Conservation (phyloP, 2,888 invertebrate species). For the Epirrita christyi region DNA sequence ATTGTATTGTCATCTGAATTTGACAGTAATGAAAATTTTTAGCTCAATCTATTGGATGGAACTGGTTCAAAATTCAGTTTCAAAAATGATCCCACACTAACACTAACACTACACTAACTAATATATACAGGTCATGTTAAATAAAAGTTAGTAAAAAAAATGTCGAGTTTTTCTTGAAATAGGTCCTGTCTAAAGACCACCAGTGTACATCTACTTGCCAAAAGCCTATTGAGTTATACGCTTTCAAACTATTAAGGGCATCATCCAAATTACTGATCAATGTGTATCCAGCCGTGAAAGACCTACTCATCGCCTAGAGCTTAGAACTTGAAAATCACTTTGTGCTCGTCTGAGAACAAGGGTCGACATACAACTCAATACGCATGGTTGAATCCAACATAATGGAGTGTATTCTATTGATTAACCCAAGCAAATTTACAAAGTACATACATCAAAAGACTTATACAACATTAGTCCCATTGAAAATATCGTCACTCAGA, state of each 20-base stretch:
- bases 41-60: too few relatives aligned
- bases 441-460: background rate
- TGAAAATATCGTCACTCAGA: too few relatives aligned
- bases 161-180: too few relatives aligned
- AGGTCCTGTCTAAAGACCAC: too few relatives aligned
- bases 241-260: slow-evolving; percentile 13
- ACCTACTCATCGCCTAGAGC: slow-evolving; percentile 10
- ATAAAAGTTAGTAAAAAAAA: too few relatives aligned
- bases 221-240: slow-evolving; percentile 2
- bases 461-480: too few relatives aligned
- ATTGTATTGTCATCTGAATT: too few relatives aligned
- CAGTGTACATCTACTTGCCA: background rate
- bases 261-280: slow-evolving; percentile 18
- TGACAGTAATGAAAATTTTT: too few relatives aligned
- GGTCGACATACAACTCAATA: slow-evolving; percentile 2
- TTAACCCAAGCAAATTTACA: slow-evolving; percentile 7
- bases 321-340: slow-evolving; percentile 22
- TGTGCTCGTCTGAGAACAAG: slow-evolving; percentile 7
- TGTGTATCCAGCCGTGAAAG: slow-evolving; percentile 16
- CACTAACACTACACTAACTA: too few relatives aligned
- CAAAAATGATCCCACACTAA: too few relatives aligned
- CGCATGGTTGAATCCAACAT: slow-evolving; percentile 16
- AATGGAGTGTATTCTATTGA: slow-evolving; percentile 23
- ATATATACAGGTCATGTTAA: too few relatives aligned
- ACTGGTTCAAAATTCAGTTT: too few relatives aligned